Evolutionary conservation across 2,888 invertebrate genomes (phyloP), one percentile per base, ranked within the genome.

Genomic region (Crepidodera aurea): DNA sequence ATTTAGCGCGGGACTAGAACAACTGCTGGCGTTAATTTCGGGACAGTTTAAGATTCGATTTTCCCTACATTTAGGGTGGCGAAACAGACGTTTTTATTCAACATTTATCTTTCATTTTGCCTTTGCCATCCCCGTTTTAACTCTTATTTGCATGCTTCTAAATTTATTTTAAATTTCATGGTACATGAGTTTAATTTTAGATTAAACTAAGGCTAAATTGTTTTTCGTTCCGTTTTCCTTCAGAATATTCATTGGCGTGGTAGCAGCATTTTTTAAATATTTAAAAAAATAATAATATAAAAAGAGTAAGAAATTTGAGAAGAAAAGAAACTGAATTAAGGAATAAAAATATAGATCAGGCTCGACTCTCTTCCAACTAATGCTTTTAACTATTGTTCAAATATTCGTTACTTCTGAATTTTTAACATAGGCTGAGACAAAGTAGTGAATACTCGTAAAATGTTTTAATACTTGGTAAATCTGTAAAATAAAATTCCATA

Each of bases 121-220:
- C 29, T 48, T 39, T 39, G 8, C 46, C 39, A 27, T 22, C 40
- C 32, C 34, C 37, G 10, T 51, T 51, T 37, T 54, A 40, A 39
- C 55, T 51, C 54, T 61, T 56, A 61, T 66, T 55, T 63, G 60
- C 51, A 37, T 44, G 46, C 50, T 59, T 32, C 39, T 39, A 44
- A 66, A 62, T 66, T 65, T 65, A 60, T 62, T 54, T 50, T 53
- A 59, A 61, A 67, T 67, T 67, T 64, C 65, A 63, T 63, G 67
- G 51, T 65, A 67, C 65, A 67, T 60, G 65, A 62, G 46, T 65
- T 63, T 63, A 67, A 65, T 65, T 65, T 58, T 48, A 53, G 66
- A 66, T 66, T 64, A 66, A 59, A 59, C 51, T 40, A 53, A 63
- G 59, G 65, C 60, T 27, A 62, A 65, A 67, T 65, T 67, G 60